These are phyloP conservation scores for Mesochorus sp. DNA, from an alignment of 2,888 invertebrate species.

Conservation along the genomic window DNA sequence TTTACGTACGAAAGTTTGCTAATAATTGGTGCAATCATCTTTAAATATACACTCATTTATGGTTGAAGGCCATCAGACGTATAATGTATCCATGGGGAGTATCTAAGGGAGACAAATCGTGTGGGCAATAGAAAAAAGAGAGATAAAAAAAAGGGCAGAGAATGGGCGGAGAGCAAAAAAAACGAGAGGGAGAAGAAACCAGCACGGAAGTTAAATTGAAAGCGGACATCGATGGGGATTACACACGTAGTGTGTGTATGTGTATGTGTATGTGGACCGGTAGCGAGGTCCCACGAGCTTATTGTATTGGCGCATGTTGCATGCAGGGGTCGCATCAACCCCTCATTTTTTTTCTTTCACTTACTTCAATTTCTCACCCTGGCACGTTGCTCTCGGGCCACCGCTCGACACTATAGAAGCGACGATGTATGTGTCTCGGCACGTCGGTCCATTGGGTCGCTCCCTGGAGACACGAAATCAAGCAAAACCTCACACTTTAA, in stretches of 20 bases:
- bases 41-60: neutral
- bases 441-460: constrained; percentile 15
- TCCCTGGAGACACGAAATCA: constrained; percentile 44
- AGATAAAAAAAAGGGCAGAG: neutral
- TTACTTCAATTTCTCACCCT: constrained; percentile 57
- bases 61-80: constrained; percentile 34
- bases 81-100: constrained; percentile 58
- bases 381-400: neutral
- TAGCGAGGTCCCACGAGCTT: constrained; percentile 38
- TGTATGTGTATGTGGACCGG: constrained; percentile 42
- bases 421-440: constrained; percentile 37
- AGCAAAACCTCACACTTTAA: constrained; percentile 1
- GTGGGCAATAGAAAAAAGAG: constrained; percentile 29
- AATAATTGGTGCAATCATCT: constrained; percentile 36
- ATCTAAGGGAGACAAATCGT: constrained; percentile 38
- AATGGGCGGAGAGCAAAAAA: constrained; percentile 13
- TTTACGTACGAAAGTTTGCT: neutral
- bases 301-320: constrained; percentile 51
- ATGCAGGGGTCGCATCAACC: constrained; percentile 25
- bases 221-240: constrained; percentile 71
- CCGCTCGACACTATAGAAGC: constrained; percentile 10
- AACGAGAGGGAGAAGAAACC: no score
- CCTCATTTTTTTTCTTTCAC: constrained; percentile 27
- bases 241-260: constrained; percentile 62
- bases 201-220: constrained; percentile 66